Percentiles rank a stretch among this genome's conserved stretches.
Evolutionary conservation across 2,113 vertebrate genomes (phyloP).

Genomic region (Theristicus caerulescens): DNA sequence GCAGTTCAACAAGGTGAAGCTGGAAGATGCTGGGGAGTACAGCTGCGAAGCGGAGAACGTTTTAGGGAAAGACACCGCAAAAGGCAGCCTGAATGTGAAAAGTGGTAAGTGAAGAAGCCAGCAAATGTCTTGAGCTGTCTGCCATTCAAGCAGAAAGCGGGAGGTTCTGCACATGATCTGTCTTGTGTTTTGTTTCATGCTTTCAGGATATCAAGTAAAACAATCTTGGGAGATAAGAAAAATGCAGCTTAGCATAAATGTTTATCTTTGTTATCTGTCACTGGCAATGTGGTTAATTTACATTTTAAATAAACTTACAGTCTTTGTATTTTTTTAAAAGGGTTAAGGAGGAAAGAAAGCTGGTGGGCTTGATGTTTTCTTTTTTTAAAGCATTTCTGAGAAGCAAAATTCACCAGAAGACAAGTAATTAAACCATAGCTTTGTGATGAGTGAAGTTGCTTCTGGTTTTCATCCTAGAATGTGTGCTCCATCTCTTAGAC

Average conservation of each 20-base stretch:
- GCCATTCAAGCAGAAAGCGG: neutral
- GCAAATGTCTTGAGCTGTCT: slow-evolving; percentile 23
- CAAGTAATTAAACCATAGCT: slow-evolving; percentile 41
- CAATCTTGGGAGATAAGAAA: slow-evolving; percentile 67
- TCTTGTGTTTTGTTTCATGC: slow-evolving; percentile 43
- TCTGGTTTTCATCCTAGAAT: slow-evolving; percentile 58
- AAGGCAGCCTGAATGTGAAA: slow-evolving; percentile 91
- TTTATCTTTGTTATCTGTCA: slow-evolving; percentile 76
- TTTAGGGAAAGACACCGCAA: slow-evolving; percentile 88
- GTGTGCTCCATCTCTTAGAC: slow-evolving; percentile 48
- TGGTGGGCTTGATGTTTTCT: slow-evolving; percentile 20
- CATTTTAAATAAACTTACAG: slow-evolving; percentile 71
- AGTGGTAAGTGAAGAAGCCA: slow-evolving; percentile 86
- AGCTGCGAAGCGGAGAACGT: slow-evolving; percentile 94
- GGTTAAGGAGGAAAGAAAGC: slow-evolving; percentile 42
- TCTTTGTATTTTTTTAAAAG: slow-evolving; percentile 62
- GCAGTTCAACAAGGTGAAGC: slow-evolving; percentile 91
- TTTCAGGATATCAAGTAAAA: slow-evolving; percentile 39
- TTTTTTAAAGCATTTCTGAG: slow-evolving; percentile 73
- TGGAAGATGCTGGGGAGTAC: slow-evolving; percentile 95
- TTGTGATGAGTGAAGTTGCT: slow-evolving; percentile 47
- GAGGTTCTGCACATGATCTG: slow-evolving; percentile 41
- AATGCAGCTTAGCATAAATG: slow-evolving; percentile 73
- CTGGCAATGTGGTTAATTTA: slow-evolving; percentile 68
- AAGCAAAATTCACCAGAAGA: slow-evolving; percentile 49